Evolutionary conservation across 2,888 invertebrate species (phyloP).

Genomic region (Cheilosia soror): DNA sequence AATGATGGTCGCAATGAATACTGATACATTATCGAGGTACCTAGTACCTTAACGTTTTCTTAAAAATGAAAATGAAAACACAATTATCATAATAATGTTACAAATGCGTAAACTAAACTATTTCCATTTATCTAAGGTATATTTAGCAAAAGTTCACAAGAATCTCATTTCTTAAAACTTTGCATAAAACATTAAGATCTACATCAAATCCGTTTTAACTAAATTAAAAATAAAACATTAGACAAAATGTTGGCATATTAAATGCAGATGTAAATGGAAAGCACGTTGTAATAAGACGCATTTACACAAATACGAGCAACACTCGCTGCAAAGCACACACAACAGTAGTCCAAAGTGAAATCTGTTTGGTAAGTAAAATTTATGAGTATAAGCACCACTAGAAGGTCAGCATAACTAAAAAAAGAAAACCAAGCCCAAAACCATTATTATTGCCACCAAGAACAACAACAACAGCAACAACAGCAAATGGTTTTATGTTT

Average conservation of each 20-base stretch:
- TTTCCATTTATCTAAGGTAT: no score
- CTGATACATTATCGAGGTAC: no score
- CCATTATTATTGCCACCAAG: constrained; percentile 19
- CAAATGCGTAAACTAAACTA: no score
- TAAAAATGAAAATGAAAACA: no score
- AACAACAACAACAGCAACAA: constrained; percentile 25
- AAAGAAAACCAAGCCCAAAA: constrained; percentile 19
- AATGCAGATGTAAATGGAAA: constrained; percentile 1
- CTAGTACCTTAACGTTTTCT: no score
- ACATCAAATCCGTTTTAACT: not conserved
- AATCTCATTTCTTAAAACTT: no score
- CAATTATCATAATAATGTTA: no score
- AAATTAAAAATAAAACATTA: not conserved
- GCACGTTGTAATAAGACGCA: not conserved
- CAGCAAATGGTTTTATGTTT: constrained; percentile 42
- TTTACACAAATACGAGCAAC: constrained; percentile 4
- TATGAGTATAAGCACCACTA: constrained; percentile 45
- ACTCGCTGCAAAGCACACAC: not conserved
- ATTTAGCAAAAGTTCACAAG: no score
- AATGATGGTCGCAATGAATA: no score
- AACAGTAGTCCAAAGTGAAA: constrained; percentile 1
- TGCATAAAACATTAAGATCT: no score
- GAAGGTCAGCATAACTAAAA: constrained; percentile 62
- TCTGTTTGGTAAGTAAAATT: constrained; percentile 32
- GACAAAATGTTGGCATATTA: not conserved